Conservation (phyloP, 2,113 vertebrate species). For the Ochotona curzoniae region DNA sequence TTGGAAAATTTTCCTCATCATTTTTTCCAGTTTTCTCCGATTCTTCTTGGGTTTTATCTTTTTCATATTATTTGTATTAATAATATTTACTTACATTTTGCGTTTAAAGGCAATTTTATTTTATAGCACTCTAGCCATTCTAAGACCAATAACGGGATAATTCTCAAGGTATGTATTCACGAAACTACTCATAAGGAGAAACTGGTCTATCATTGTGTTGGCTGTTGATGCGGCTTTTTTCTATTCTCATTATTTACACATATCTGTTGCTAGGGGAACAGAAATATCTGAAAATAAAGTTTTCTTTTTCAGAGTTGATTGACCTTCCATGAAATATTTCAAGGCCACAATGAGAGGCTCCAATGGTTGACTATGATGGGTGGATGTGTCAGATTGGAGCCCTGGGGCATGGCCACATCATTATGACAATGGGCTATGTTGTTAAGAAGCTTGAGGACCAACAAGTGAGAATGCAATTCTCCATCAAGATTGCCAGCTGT, state of each 20-base stretch:
- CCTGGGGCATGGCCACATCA: slow-evolving; percentile 42
- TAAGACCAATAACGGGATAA: neutral
- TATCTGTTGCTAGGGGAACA: slow-evolving; percentile 7
- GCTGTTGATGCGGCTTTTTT: neutral
- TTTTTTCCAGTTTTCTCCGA: slow-evolving; percentile 20
- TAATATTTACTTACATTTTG: slow-evolving; percentile 6
- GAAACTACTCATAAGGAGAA: neutral
- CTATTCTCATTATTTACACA: neutral
- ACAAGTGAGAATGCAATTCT: slow-evolving; percentile 72
- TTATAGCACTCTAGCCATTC: neutral
- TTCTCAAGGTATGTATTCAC: slow-evolving; percentile 29
- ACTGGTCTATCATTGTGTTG: neutral
- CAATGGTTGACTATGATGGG: neutral
- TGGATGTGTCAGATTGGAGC: slow-evolving; percentile 14
- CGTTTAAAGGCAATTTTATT: slow-evolving; percentile 39
- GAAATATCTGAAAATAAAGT: neutral
- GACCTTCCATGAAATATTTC: slow-evolving; percentile 29
- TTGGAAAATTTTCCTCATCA: neutral
- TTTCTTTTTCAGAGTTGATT: slow-evolving; percentile 35
- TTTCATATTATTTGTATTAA: neutral
- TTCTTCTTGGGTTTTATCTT: slow-evolving; percentile 22
- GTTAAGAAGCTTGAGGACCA: slow-evolving; percentile 71
- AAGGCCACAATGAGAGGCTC: neutral
- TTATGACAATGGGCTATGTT: slow-evolving; percentile 66
- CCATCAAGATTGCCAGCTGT: slow-evolving; percentile 72